Base-by-base conservation (phyloP, 2,113 vertebrate species). In the Oostethus manadensis region DNA sequence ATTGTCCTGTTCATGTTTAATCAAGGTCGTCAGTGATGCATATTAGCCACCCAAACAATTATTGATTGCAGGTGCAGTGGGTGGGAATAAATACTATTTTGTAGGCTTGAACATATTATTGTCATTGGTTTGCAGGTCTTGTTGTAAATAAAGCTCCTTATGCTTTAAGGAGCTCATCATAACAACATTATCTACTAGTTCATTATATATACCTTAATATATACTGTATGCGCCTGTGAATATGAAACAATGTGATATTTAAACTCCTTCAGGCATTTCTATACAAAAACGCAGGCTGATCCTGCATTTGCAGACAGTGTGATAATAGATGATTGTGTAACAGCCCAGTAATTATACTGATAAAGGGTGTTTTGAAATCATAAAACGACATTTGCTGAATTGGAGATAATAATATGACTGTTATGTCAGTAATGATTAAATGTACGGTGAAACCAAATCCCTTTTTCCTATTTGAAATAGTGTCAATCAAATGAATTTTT, bases 101-200 rank as follows among this genome's bases (percentile, higher is more conserved):
- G 89, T 88, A 81, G 84, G 88, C 88, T 91, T 79, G 66, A 74
- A 18, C 77, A 69, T 73, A 53, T 73, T 82, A 70, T 76, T 66
- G 70, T 64, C 62, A 78, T 66, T 87, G 76, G 84, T 85, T 82
- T 81, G 73, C 74, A 74, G 60, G 56, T 83, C 42, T 88, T 88
- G 80, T 78, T 82, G 79, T 73, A 84, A 87, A 88, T 87, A 76
- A 83, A 75, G 71, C 74, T 49, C 73, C 81, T 74, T 88, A 77
- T 65, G 61, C 6, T 89, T 86, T 86, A 88, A 89, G 72, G 54
- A 82, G 79, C 86, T 90, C 74, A 85, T 92, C 91, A 79, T 17
- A 16, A 42, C 38, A 33, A 4, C 7, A 7, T 5, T 7, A 14
- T 14, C 13, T 14, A 42, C 38, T 42, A 14, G 38, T 42, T 42